Evolutionary conservation across 1,140 invertebrate species (phyloP), one percentile per base, ranked within the genome.

Genomic region (Brachystomella parvula): DNA sequence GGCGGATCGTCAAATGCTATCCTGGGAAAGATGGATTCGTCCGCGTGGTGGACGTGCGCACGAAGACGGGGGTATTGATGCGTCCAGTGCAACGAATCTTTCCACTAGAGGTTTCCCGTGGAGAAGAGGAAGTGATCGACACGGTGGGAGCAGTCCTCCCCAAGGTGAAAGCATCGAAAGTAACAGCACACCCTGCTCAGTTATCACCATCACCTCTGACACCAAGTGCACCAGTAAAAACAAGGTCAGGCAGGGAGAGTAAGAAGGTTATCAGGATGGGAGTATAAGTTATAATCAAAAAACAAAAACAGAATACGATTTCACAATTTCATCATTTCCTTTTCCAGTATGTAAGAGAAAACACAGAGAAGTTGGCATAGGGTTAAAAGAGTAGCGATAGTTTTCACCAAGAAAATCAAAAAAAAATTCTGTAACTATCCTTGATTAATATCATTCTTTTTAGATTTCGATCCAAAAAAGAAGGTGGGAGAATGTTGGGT

Each of bases 11-110:
- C 0, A 59, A 66, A 57, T 3, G 67, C 2, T 26, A 44, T 21
- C 59, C 68, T 3, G 65, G 65, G 17, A 49, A 57, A 24, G 68
- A 70, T 35, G 65, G 65, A 44, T 9, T 24, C 28, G 32, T 60
- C 2, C 30, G 70, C 19, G 29, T 53, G 6, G 70, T 53, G 1
- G 57, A 35, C 1, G 21, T 73, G 24, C 57, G 64, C 28, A 66
- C 64, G 0, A 29, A 26, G 15, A 47, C 24, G 29, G 59, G 71
- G 32, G 44, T 59, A 3, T 19, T 71, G 17, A 33, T 61, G 0
- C 21, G 69, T n/a, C 66, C 66, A 57, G 2, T 69, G 6, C 60
- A 69, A 30, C 31, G 64, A 31, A 12, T 71, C 12, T 73, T 68
- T 24, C 63, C 66, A 0, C 24, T 71, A 33, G 64, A 65, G 32